phyloP scores from a whole-genome alignment of 2,797 vertebrate species.

The Tokudaia tokunoshimensis region DNA sequence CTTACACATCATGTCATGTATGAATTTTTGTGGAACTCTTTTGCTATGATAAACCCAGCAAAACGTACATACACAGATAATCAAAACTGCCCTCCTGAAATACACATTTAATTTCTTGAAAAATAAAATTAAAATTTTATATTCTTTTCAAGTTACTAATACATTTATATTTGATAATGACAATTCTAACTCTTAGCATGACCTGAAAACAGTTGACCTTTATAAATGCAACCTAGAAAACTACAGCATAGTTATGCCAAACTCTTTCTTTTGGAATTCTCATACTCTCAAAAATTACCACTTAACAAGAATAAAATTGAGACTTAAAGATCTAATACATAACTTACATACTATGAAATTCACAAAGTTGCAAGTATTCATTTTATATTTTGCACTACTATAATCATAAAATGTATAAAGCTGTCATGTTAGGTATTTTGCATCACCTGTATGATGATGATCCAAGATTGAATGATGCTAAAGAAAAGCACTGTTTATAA shows the following conservation, averaged over 20 bases:
- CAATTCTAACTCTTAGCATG: constrained; percentile 88
- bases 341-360: constrained; percentile 88
- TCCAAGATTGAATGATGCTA: constrained; percentile 96
- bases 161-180: constrained; percentile 89
- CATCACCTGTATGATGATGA: constrained; percentile 87
- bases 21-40: constrained; percentile 91
- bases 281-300: constrained; percentile 89
- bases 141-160: constrained; percentile 86
- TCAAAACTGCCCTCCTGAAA: constrained; percentile 88
- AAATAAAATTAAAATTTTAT: constrained; percentile 90
- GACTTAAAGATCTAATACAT: constrained; percentile 86
- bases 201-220: constrained; percentile 92
- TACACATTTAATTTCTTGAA: constrained; percentile 89
- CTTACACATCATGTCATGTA: neutral
- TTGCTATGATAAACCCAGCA: constrained; percentile 98
- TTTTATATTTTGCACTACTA: constrained; percentile 95
- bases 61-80: constrained; percentile 93
- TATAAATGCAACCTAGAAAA: constrained; percentile 92
- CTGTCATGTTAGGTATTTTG: constrained; percentile 84
- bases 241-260: constrained; percentile 87
- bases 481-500: constrained; percentile 98
- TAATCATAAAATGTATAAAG: constrained; percentile 95
- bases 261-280: constrained; percentile 92
- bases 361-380: constrained; percentile 90
- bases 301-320: constrained; percentile 89